These are phyloP conservation scores for Ia io DNA, from an alignment of 2,113 vertebrate species.

Conservation along the genomic window DNA sequence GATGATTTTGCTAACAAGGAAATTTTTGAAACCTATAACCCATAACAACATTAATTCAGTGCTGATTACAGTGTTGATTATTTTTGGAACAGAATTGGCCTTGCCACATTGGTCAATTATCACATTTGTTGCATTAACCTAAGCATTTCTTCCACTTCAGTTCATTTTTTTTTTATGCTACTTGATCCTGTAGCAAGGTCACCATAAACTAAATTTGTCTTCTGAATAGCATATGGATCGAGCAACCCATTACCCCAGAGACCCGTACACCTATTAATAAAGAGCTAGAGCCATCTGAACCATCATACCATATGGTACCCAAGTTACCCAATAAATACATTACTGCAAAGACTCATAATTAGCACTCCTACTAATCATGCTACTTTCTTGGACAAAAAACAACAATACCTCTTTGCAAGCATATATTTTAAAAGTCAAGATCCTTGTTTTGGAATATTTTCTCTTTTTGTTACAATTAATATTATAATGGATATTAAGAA, in stretches of 20 bases:
- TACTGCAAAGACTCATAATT: conserved; percentile 42
- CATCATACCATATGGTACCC: conserved; percentile 41
- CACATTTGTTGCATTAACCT: conserved; percentile 49
- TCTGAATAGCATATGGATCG: conserved; percentile 53
- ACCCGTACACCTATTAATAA: conserved; percentile 52
- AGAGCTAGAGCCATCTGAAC: conserved; percentile 30
- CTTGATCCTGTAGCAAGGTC: conserved; percentile 58
- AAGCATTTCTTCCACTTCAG: conserved; percentile 58
- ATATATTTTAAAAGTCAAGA: neutral
- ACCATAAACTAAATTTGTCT: conserved; percentile 62
- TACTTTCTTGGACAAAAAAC: neutral
- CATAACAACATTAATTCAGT: conserved; percentile 29
- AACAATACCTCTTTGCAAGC: neutral
- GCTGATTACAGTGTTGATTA: conserved; percentile 38
- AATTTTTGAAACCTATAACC: conserved; percentile 44
- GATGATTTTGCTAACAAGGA: conserved; percentile 14
- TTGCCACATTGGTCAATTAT: conserved; percentile 55
- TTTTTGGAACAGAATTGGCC: conserved; percentile 40
- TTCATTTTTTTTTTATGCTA: conserved; percentile 54
- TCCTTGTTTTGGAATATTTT: neutral
- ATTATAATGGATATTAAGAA: neutral
- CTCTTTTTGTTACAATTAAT: neutral
- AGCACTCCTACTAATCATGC: neutral
- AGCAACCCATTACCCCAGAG: conserved; percentile 37
- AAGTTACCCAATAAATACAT: conserved; percentile 49